Base-by-base conservation (phyloP, 1,140 invertebrate species). In the Drosophila athabasca region DNA sequence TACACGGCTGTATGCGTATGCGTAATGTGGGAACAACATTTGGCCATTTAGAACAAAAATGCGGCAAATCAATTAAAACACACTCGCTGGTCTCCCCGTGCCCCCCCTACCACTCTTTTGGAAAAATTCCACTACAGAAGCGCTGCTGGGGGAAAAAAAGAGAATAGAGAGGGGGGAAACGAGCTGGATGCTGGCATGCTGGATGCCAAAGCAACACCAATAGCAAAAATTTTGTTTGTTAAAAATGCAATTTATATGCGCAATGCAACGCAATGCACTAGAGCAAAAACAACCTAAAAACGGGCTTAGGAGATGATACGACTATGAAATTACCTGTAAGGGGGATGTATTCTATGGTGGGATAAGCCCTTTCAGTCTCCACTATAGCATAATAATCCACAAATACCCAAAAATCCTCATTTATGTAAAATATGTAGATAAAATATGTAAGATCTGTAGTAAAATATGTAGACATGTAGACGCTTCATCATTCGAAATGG, bases 191-290 rank as follows among this genome's bases (percentile, higher is more conserved):
- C n/a, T 7, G 52, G 6, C 24, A 26, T 22, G 29, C 51, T 50
- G 60, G 31, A 57, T 64, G 48, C 50, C 61, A 57, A 62, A 80
- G 66, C 49, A 78, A 71, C 82, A 71, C 60, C 68, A 77, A 78
- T 70, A 77, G 51, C 50, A 78, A 69, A 71, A 79, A 66, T 69
- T 59, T 70, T 88, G 71, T 83, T 83, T 79, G 75, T 76, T 66
- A 88, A 88, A 87, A 87, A 88, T 79, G 80, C 83, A 88, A 87
- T 87, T 87, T 87, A 88, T 87, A 88, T 87, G 83, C 74, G 48
- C 79, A 79, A 65, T 69, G 62, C 64, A 79, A 76, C 57, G 74
- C 60, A 54, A 54, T 26, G 41, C 45, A 31, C n/a, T 8, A 15
- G n/a, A 66, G 26, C 61, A 67, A 67, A 65, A 49, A 68, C 58